Evolutionary conservation across 2,888 invertebrate genomes (phyloP), one percentile per base, ranked within the genome.

Genomic region (Ceriagrion tenellum): DNA sequence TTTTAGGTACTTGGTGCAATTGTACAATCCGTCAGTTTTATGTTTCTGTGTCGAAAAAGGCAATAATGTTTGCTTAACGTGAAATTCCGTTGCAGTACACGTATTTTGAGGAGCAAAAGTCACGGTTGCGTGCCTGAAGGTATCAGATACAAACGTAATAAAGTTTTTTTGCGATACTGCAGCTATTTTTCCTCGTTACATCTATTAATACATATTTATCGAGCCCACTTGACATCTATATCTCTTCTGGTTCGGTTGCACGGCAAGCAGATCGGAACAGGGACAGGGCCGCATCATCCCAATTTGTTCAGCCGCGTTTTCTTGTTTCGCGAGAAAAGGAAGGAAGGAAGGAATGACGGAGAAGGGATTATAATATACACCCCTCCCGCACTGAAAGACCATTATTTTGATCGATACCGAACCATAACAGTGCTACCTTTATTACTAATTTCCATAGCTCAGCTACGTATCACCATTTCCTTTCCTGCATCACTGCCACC

Each of bases 241-340:
- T n/a, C 23, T 63, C 63, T 23, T 63, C 18, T 26, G 63, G 63
- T 3, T 23, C n/a, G n/a, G n/a, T n/a, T n/a, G n/a, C n/a, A n/a
- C n/a, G n/a, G n/a, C n/a, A n/a, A n/a, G n/a, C n/a, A n/a, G n/a
- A n/a, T n/a, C n/a, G 23, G 69, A 8, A 12, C 69, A 8, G 69
- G 0, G 69, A 2, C 0, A 26, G 3, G 69, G n/a, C 69, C 69
- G 69, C 26, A 69, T 69, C n/a, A 69, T 69, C 69, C n/a, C 26
- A 26, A 69, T 69, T 69, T n/a, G 69, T 69, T 69, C 69, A n/a
- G 26, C 69, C 69, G 69, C 69, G n/a, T 69, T 69, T 69, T 69
- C 69, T 69, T 26, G 26, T 69, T 69, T 69, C 69, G 69, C n/a
- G 69, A 69, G 69, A 69, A n/a, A n/a, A 26, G 26, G 69, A 69